Base-by-base conservation (phyloP, 2,797 vertebrate genomes). In the Eremophila alpestris region DNA sequence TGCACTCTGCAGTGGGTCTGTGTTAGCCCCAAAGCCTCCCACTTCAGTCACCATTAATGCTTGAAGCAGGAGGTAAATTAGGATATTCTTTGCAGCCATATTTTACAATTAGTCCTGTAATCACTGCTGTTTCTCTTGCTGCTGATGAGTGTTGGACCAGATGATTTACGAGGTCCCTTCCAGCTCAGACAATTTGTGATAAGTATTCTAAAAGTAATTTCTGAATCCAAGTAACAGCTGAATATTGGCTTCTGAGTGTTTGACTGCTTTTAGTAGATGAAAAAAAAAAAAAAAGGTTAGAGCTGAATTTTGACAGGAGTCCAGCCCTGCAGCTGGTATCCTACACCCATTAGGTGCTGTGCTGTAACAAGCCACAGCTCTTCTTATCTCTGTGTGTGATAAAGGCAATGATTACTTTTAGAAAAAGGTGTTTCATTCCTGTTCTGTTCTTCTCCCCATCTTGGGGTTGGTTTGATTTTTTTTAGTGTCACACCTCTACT, bases 401-500 rank as follows among this genome's bases (percentile, higher is more conserved):
- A 71, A 76, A 41, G 13, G 3, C 30, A 19, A 3, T 8, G 19
- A 29, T 51, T 34, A 4, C 9, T 75, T 71, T 14, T 19, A 21
- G 10, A 24, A 58, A n/a, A 49, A 24, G 14, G 2, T 29, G 16
- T 30, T 83, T 86, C 3, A 11, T 45, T 86, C 26, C 41, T 41
- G 2, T 77, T 75, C 6, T 67, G 0, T 36, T 80, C n/a, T 56
- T 26, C 27, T 8, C 48, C 19, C 8, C 9, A 0, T 5, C 60
- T 16, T 20, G 82, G 62, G 62, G 13, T 9, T 58, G 62, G 4
- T 32, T 58, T 94, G 63, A 0, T 38, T 38, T 51, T 27, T 83
- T 71, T 69, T 91, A 99, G 99, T 32, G 95, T 99, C 64, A 96
- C 93, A 0, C 86, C 98, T 29, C 96, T 99, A 19, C 87, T 98